Conservation (phyloP, 2,797 vertebrate genomes). For the Urosaurus nigricauda region DNA sequence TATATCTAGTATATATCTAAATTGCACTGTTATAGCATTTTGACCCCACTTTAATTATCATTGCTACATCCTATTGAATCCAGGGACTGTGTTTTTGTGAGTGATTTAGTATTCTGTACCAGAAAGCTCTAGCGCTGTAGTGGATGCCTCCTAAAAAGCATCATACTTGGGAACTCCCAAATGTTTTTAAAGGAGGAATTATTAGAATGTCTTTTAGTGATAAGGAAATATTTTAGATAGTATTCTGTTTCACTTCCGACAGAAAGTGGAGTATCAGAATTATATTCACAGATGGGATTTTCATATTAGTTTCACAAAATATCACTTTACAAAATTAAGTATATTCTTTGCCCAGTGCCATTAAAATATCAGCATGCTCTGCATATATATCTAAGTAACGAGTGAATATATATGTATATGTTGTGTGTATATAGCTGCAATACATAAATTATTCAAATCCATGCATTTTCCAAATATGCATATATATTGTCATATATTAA, state of each 20-base stretch:
- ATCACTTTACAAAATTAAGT: background rate
- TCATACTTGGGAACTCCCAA: background rate
- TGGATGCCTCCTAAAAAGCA: no score
- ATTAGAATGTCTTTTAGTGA: background rate
- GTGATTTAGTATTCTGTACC: no score
- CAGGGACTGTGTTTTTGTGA: no score
- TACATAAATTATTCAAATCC: background rate
- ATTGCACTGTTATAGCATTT: no score
- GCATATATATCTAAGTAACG: background rate
- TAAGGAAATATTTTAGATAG: background rate
- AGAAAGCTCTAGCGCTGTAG: no score
- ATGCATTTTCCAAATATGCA: background rate
- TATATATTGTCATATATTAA: background rate
- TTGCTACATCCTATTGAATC: no score
- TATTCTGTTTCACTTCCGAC: background rate
- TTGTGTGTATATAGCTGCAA: background rate
- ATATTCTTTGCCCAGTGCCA: background rate
- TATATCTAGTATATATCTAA: background rate
- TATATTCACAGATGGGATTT: background rate
- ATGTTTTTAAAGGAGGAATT: fast-evolving
- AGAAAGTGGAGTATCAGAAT: background rate
- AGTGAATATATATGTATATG: background rate
- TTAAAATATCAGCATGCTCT: background rate
- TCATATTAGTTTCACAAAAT: conserved; percentile 7
- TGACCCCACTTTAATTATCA: no score